Conservation (phyloP, 2,797 vertebrate species). For the Poeciliopsis turneri region DNA sequence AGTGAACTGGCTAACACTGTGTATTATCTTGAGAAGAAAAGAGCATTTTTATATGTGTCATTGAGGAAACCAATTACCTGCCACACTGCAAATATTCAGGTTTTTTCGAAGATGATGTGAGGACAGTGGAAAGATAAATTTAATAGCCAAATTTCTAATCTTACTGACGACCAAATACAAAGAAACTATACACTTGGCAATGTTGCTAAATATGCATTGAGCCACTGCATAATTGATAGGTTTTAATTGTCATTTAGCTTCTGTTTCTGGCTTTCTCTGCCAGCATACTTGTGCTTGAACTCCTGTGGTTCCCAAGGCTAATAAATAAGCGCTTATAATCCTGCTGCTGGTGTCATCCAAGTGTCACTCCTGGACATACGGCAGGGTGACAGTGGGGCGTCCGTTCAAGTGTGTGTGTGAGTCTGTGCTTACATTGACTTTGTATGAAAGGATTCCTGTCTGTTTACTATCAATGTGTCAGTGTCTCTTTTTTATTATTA, state of each 20-base stretch:
- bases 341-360: slow-evolving; percentile 80
- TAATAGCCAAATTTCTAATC: neutral
- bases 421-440: slow-evolving; percentile 53
- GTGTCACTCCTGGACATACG: slow-evolving; percentile 78
- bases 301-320: slow-evolving; percentile 58
- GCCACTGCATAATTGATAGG: slow-evolving; percentile 44
- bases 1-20: neutral
- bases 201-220: slow-evolving; percentile 15
- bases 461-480: slow-evolving; percentile 24
- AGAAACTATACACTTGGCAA: neutral
- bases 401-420: slow-evolving; percentile 43
- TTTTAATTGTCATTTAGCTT: slow-evolving; percentile 46
- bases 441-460: slow-evolving; percentile 53
- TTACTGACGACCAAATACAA: neutral
- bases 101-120: neutral
- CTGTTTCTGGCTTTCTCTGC: slow-evolving; percentile 25
- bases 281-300: slow-evolving; percentile 33
- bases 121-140: neutral
- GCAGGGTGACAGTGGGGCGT: slow-evolving; percentile 66
- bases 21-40: neutral
- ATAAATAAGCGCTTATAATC: slow-evolving; percentile 77
- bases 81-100: neutral
- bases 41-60: neutral
- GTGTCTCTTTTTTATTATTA: neutral
- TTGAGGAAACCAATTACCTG: neutral